These are phyloP conservation scores for Fregata magnificens DNA, from an alignment of 2,113 vertebrate genomes.

Conservation along the genomic window DNA sequence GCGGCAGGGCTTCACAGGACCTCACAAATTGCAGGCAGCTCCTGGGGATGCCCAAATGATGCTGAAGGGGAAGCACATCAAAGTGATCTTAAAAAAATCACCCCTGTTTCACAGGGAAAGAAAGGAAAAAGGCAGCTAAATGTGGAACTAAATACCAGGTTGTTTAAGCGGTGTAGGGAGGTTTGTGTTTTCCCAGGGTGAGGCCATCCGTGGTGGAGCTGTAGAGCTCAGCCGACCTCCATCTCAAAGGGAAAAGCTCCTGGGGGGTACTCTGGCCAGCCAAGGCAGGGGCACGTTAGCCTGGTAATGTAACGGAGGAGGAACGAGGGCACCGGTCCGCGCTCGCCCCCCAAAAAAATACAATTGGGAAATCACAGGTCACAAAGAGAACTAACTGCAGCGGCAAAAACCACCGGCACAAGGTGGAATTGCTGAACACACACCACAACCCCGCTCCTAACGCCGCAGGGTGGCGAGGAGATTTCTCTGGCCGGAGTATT, in stretches of 20 bases:
- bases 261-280: neutral
- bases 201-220: neutral
- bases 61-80: neutral
- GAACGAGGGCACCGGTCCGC: neutral
- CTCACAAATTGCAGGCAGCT: neutral
- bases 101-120: neutral
- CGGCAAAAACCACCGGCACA: rapidly evolving
- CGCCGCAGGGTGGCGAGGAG: neutral
- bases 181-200: neutral
- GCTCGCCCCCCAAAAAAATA: neutral
- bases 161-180: neutral
- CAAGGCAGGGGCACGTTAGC: neutral
- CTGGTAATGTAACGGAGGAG: neutral
- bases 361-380: neutral
- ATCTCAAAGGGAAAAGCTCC: neutral
- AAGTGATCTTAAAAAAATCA: neutral
- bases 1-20: neutral
- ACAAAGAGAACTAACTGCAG: neutral
- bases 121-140: neutral
- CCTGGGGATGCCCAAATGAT: neutral
- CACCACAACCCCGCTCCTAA: neutral
- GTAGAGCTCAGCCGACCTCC: neutral
- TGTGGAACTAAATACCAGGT: neutral
- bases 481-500: neutral
- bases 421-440: neutral